These are phyloP conservation scores for Brachionus rubens DNA, from an alignment of 1,140 invertebrate species.

Conservation along the genomic window DNA sequence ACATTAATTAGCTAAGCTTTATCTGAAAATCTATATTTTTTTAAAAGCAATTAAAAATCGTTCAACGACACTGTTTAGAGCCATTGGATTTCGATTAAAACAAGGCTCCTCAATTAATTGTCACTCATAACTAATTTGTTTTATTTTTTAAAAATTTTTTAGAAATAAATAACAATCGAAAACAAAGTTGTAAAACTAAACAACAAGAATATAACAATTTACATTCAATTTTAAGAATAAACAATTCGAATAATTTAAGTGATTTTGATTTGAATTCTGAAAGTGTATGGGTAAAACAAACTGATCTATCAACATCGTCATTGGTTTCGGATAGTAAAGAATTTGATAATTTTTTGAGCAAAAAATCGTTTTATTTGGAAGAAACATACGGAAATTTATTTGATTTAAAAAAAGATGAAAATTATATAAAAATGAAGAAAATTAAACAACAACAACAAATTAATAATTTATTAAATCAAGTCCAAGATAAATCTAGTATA, in stretches of 20 bases:
- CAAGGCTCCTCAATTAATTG: too few relatives aligned
- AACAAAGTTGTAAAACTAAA: neutral
- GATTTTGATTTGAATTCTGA: neutral
- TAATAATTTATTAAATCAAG: too few relatives aligned
- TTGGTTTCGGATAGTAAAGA: neutral
- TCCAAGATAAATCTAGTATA: neutral
- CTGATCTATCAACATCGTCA: neutral
- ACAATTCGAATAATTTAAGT: neutral
- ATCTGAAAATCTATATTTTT: too few relatives aligned
- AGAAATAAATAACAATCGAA: slow-evolving; percentile 6
- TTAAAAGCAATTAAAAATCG: too few relatives aligned
- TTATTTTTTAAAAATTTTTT: slow-evolving; percentile 1
- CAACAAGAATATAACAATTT: slow-evolving; percentile 22
- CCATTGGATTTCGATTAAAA: too few relatives aligned
- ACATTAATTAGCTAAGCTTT: too few relatives aligned
- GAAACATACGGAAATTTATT: neutral
- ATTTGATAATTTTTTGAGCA: slow-evolving; percentile 20
- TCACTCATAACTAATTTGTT: too few relatives aligned
- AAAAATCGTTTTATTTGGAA: slow-evolving; percentile 26
- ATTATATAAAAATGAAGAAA: neutral
- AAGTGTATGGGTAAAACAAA: slow-evolving; percentile 7
- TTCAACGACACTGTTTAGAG: too few relatives aligned
- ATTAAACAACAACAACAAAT: neutral
- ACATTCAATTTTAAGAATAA: slow-evolving; percentile 19
- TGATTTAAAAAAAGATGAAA: slow-evolving; percentile 2